Percentiles rank a stretch among this genome's conserved stretches.
phyloP scores from a whole-genome alignment of 2,113 vertebrate genomes.

The Sisor rabdophorus region DNA sequence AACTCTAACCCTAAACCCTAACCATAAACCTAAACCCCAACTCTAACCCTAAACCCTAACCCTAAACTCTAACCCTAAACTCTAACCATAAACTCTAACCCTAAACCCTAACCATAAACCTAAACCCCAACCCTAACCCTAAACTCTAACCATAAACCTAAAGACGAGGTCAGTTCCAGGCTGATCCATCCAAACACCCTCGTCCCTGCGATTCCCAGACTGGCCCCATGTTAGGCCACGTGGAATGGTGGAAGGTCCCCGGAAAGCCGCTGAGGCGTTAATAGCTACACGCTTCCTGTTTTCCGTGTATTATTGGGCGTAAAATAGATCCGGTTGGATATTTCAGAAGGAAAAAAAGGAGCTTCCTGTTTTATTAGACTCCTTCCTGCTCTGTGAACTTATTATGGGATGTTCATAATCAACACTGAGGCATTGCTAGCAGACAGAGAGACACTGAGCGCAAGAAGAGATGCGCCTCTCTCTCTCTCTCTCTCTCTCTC shows the following conservation, averaged over 20 bases:
- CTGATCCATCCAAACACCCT: neutral
- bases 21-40: too few relatives aligned
- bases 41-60: too few relatives aligned
- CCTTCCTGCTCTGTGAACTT: constrained; percentile 27
- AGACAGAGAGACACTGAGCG: constrained; percentile 24
- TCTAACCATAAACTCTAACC: too few relatives aligned
- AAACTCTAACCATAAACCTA: neutral
- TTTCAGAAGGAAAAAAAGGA: neutral
- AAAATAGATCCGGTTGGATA: neutral
- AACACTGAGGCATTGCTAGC: constrained; percentile 31
- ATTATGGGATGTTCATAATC: constrained; percentile 41
- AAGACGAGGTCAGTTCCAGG: neutral
- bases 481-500: neutral
- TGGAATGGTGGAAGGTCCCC: neutral
- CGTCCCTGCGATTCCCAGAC: too few relatives aligned
- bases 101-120: too few relatives aligned
- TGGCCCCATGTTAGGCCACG: neutral
- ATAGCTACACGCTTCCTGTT: constrained; percentile 7
- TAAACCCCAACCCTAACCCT: too few relatives aligned
- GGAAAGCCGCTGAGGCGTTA: neutral
- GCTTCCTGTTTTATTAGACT: constrained; percentile 23
- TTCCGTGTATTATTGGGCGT: constrained; percentile 9
- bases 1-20: too few relatives aligned
- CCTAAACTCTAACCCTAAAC: too few relatives aligned
- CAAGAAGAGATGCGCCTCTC: neutral